Conservation (phyloP, 2,797 vertebrate genomes). For the Alosa sapidissima region DNA sequence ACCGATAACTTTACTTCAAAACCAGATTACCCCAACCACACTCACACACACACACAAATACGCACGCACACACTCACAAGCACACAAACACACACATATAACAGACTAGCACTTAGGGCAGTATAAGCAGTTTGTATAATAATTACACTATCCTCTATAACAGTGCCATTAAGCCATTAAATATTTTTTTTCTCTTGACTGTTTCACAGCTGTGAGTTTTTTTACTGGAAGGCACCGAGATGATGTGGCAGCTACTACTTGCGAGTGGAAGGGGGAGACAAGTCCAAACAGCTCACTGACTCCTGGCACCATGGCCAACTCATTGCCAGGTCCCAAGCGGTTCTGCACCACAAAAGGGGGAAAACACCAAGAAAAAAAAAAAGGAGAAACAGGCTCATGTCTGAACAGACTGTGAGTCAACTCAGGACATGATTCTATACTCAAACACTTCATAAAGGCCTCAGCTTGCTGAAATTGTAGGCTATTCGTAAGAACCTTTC, state of each 20-base stretch:
- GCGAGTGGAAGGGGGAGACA: background rate
- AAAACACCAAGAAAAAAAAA: background rate
- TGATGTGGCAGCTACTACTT: constrained; percentile 5
- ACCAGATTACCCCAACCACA: background rate
- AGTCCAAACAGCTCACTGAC: constrained; percentile 15
- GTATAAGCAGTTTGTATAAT: background rate
- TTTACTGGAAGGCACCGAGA: constrained; percentile 9
- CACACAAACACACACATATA: background rate
- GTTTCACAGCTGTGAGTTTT: constrained; percentile 10
- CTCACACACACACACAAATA: background rate
- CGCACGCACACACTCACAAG: background rate
- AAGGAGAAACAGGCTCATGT: background rate
- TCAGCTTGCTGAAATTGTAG: background rate
- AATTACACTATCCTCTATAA: background rate
- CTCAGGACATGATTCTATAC: constrained; percentile 11
- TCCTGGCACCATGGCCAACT: background rate
- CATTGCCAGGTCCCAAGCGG: background rate
- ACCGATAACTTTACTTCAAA: background rate
- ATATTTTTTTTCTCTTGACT: background rate
- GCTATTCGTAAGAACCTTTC: background rate
- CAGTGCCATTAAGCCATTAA: constrained; percentile 8
- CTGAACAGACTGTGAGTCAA: constrained; percentile 17
- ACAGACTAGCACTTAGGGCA: background rate
- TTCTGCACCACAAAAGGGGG: background rate
- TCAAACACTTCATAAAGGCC: background rate